These are phyloP conservation scores for Kradibia gibbosae DNA, from an alignment of 1,140 invertebrate genomes.

Conservation along the genomic window DNA sequence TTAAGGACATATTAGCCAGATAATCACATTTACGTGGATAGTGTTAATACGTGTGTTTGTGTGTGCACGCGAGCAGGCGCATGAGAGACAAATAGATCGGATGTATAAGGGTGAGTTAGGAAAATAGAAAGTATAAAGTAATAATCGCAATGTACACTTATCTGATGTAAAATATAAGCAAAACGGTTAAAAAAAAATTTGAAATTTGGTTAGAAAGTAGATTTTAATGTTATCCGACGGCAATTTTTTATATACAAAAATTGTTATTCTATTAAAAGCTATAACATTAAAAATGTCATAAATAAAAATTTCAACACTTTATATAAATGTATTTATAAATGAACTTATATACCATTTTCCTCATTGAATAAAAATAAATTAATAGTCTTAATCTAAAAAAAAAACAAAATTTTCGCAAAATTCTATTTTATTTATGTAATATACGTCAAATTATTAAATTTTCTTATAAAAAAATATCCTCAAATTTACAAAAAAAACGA, in stretches of 20 bases:
- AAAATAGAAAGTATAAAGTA: constrained; percentile 2
- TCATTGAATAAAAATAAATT: no score
- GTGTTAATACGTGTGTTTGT: neutral
- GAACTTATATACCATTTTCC: neutral
- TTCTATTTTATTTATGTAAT: no score
- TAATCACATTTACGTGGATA: constrained; percentile 5
- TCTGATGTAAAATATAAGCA: constrained; percentile 36
- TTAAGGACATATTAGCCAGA: constrained; percentile 23
- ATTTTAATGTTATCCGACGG: constrained; percentile 34
- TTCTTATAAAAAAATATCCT: no score
- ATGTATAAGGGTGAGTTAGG: neutral
- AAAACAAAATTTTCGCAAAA: no score
- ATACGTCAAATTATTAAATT: no score
- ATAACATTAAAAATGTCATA: constrained; percentile 27
- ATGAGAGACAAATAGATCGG: neutral
- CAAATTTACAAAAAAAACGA: no score
- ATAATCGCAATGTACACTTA: constrained; percentile 33
- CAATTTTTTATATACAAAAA: neutral
- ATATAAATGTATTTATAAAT: neutral
- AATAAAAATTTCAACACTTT: constrained; percentile 17
- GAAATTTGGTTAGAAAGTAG: neutral
- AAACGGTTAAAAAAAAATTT: constrained; percentile 1
- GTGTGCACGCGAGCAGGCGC: neutral
- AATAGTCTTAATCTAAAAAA: no score
- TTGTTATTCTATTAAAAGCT: constrained; percentile 25